These are phyloP conservation scores for Mamestra configurata DNA, from an alignment of 1,140 invertebrate species.

Conservation along the genomic window DNA sequence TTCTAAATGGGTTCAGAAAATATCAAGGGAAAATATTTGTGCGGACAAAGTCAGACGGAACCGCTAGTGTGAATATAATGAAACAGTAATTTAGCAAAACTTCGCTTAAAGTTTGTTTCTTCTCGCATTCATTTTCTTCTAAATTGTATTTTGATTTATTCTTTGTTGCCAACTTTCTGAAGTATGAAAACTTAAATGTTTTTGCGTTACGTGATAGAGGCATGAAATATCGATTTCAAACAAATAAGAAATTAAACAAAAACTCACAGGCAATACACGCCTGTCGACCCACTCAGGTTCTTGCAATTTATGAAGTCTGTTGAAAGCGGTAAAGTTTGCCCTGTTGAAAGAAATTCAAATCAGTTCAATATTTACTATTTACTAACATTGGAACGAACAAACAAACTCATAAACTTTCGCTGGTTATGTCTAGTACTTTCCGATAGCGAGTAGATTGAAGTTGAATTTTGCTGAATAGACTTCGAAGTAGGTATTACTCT, in stretches of 20 bases:
- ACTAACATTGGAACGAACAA: slow-evolving; percentile 22
- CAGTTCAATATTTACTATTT: slow-evolving; percentile 24
- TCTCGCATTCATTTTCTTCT: neutral
- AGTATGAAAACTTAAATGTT: neutral
- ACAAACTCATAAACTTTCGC: slow-evolving; percentile 30
- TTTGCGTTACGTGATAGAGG: neutral
- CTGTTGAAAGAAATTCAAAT: slow-evolving; percentile 20
- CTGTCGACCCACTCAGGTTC: too few species aligned
- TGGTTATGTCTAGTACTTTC: neutral
- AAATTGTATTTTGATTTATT: slow-evolving; percentile 42
- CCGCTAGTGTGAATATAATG: slow-evolving; percentile 32
- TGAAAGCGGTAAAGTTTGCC: neutral
- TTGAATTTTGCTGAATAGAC: neutral
- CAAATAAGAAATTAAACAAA: too few species aligned
- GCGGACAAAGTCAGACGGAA: neutral
- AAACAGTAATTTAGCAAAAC: slow-evolving; percentile 13
- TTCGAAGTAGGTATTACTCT: slow-evolving; percentile 5
- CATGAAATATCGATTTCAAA: too few species aligned
- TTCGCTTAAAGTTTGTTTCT: slow-evolving; percentile 4
- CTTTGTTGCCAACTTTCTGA: neutral
- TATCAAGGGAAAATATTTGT: slow-evolving; percentile 22
- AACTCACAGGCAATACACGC: too few species aligned
- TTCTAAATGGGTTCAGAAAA: slow-evolving; percentile 33
- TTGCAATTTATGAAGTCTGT: neutral
- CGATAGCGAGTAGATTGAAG: slow-evolving; percentile 12